Conservation (phyloP, 2,797 vertebrate species). For the Pyrocephalus nanus region DNA sequence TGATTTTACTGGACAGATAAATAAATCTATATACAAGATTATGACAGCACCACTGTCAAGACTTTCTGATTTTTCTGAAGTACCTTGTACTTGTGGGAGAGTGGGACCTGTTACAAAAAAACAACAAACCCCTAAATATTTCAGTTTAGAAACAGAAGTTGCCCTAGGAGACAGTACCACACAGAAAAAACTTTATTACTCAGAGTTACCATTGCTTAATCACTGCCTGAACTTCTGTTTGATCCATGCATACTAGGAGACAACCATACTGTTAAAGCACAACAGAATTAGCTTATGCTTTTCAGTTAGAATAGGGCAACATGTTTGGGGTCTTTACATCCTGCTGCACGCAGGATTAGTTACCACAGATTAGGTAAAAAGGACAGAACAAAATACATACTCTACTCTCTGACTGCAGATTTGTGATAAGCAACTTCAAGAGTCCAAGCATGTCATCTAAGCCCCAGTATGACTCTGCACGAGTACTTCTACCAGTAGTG, state of each 20-base stretch:
- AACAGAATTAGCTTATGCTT: neutral
- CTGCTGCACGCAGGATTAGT: neutral
- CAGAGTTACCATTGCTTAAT: neutral
- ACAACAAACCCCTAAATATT: neutral
- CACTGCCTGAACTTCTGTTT: neutral
- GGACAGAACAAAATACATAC: neutral
- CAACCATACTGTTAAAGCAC: neutral
- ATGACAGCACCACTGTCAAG: neutral
- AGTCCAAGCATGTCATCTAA: neutral
- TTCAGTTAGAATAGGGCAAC: neutral
- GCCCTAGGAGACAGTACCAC: rapidly evolving
- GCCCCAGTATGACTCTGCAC: rapidly evolving
- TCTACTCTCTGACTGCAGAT: neutral
- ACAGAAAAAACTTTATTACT: neutral
- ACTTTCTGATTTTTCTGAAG: neutral
- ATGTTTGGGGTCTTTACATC: neutral
- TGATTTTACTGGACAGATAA: neutral
- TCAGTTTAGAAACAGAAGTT: neutral
- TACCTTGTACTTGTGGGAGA: neutral
- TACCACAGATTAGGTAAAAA: neutral
- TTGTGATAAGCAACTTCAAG: neutral
- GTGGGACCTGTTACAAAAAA: rapidly evolving
- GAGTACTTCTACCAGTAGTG: neutral
- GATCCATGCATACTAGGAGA: neutral
- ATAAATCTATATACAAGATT: neutral